These are phyloP conservation scores for Nebria brevicollis DNA, from an alignment of 2,888 invertebrate species.

Conservation along the genomic window DNA sequence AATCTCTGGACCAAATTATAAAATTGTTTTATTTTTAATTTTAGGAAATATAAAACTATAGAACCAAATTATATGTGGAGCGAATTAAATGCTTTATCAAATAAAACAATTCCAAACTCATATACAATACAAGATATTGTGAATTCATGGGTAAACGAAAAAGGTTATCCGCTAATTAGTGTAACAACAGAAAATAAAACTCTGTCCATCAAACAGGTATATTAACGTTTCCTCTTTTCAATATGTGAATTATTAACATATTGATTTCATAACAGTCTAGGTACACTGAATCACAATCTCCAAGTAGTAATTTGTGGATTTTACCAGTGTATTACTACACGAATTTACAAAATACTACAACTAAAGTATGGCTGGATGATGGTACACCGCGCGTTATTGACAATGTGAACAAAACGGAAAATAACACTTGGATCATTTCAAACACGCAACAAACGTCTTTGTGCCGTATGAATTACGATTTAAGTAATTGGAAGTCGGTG, in stretches of 20 bases:
- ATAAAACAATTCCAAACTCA: constrained; percentile 58
- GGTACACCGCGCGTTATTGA: constrained; percentile 28
- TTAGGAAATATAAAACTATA: constrained; percentile 70
- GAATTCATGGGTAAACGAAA: constrained; percentile 78
- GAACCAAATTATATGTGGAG: constrained; percentile 75
- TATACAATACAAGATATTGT: constrained; percentile 70
- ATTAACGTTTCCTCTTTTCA: constrained; percentile 45
- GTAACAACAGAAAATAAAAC: constrained; percentile 64
- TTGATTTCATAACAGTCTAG: neutral
- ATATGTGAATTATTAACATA: neutral
- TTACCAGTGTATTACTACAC: constrained; percentile 22
- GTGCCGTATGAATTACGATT: constrained; percentile 73
- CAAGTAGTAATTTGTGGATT: constrained; percentile 27
- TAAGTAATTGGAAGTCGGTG: constrained; percentile 68
- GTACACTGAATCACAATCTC: neutral
- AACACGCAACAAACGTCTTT: constrained; percentile 73
- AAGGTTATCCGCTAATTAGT: constrained; percentile 74
- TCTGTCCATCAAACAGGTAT: constrained; percentile 65
- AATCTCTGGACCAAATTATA: neutral
- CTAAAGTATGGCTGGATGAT: constrained; percentile 26
- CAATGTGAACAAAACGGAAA: constrained; percentile 12
- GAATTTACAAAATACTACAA: constrained; percentile 9
- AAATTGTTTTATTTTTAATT: neutral
- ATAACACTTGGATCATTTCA: constrained; percentile 67
- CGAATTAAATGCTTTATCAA: constrained; percentile 63